phyloP scores from a whole-genome alignment of 37 sponge, comb jelly and placozoan species.

The Cliona cf. orientalis region DNA sequence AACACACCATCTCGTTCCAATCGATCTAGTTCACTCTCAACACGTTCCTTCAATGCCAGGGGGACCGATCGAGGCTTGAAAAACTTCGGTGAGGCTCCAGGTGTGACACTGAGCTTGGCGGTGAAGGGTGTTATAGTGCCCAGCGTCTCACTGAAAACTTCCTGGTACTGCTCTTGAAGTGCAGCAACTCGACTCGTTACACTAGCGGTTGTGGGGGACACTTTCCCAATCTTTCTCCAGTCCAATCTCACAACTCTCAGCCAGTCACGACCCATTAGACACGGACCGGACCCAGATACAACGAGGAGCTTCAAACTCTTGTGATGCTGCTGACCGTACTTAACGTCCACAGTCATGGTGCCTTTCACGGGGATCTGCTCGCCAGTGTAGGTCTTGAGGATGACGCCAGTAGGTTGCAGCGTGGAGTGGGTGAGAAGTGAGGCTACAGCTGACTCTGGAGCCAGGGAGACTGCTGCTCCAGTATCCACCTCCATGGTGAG shows the following conservation, averaged over 20 bases:
- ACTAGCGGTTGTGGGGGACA: too few relatives aligned
- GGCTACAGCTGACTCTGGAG: too few relatives aligned
- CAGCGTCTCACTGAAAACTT: slow-evolving; percentile 17
- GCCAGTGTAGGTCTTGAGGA: slow-evolving; percentile 24
- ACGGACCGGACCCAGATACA: slow-evolving; percentile 8
- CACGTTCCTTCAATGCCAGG: neutral
- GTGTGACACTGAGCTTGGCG: slow-evolving; percentile 15
- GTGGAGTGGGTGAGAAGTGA: too few relatives aligned
- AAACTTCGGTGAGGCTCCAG: slow-evolving; percentile 16
- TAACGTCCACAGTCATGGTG: neutral
- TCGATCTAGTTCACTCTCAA: slow-evolving; percentile 30
- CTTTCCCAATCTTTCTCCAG: slow-evolving; percentile 24
- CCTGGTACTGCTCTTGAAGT: slow-evolving; percentile 3
- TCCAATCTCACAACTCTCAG: slow-evolving; percentile 21
- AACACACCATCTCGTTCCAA: slow-evolving; percentile 44
- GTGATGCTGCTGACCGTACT: slow-evolving; percentile 10
- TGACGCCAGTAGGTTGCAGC: too few relatives aligned
- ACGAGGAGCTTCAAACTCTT: neutral
- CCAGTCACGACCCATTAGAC: slow-evolving; percentile 41
- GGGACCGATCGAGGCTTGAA: slow-evolving; percentile 14
- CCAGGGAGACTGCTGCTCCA: too few relatives aligned
- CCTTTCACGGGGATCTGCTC: neutral
- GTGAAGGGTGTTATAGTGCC: slow-evolving; percentile 4
- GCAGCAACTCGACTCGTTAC: neutral
- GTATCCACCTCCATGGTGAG: too few relatives aligned